phyloP scores from a whole-genome alignment of 92 coral and sea anemone genomes.

The Pocillopora meandrina region DNA sequence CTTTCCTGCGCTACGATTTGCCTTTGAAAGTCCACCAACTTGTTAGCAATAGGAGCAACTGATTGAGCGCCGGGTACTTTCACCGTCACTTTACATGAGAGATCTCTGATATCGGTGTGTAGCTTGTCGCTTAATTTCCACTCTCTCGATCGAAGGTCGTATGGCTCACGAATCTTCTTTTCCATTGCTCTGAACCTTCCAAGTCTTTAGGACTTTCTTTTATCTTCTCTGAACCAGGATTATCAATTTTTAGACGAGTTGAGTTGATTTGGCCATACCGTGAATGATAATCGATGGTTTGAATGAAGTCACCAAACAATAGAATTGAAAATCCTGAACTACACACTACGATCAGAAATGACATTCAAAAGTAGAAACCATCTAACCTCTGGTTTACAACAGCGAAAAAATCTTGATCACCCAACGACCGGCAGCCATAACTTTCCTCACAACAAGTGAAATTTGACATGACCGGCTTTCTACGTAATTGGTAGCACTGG shows the following conservation, averaged over 20 bases:
- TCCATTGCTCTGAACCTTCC: not conserved
- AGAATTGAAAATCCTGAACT: not conserved
- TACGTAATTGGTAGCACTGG: too few relatives aligned
- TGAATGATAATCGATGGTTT: not conserved
- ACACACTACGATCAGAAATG: too few relatives aligned
- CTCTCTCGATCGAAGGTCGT: not conserved
- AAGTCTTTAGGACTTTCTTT: not conserved
- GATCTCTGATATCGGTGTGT: not conserved
- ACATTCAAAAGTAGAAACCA: too few relatives aligned
- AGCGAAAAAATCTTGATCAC: too few relatives aligned
- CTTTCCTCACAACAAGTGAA: too few relatives aligned
- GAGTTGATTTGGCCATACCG: too few relatives aligned
- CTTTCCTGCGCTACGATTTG: not conserved
- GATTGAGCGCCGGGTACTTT: not conserved
- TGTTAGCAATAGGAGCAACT: not conserved
- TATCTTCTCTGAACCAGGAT: not conserved
- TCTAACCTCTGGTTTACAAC: too few relatives aligned
- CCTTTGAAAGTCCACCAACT: slow-evolving; percentile 22
- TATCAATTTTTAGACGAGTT: not conserved
- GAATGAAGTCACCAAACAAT: not conserved
- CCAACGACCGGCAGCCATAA: too few relatives aligned
- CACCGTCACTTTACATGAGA: not conserved
- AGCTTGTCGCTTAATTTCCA: not conserved
- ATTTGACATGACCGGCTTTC: too few relatives aligned
- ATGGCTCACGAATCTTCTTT: not conserved